Conservation (phyloP, 1,140 invertebrate species). For the Eubasilissa regina region DNA sequence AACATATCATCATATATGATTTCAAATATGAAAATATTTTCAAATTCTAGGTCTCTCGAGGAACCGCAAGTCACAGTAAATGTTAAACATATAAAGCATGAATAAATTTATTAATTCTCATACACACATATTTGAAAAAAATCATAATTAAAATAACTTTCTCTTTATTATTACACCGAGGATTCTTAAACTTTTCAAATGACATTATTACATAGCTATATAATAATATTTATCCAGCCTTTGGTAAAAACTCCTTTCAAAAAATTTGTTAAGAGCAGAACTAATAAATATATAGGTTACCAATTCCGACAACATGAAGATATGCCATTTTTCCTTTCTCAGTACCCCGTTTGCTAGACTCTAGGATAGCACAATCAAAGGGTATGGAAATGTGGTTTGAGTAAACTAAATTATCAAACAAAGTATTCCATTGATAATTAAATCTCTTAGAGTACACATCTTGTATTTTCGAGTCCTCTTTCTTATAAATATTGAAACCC, state of each 20-base stretch:
- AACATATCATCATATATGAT: no score
- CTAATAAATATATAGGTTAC: slow-evolving; percentile 49
- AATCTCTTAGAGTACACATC: slow-evolving; percentile 25
- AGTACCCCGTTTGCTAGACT: slow-evolving; percentile 63
- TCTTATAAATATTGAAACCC: slow-evolving; percentile 24
- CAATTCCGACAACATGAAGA: slow-evolving; percentile 67
- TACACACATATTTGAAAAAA: slow-evolving; percentile 15
- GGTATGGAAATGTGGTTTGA: slow-evolving; percentile 62
- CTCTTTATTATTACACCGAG: no score
- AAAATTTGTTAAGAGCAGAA: no score
- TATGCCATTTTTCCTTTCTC: slow-evolving; percentile 61
- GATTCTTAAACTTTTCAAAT: no score
- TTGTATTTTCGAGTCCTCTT: slow-evolving; percentile 22
- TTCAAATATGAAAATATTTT: no score
- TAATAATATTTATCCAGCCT: no score
- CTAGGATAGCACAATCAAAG: slow-evolving; percentile 62
- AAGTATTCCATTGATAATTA: slow-evolving; percentile 4
- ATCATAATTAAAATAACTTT: not conserved
- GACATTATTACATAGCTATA: no score
- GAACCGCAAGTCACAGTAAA: no score
- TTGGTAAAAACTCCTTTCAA: no score
- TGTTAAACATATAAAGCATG: no score
- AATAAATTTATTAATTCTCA: no score
- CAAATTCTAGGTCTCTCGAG: no score
- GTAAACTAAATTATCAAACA: slow-evolving; percentile 63